These are phyloP conservation scores for Manduca sexta DNA, from an alignment of 1,140 invertebrate species.

Conservation along the genomic window DNA sequence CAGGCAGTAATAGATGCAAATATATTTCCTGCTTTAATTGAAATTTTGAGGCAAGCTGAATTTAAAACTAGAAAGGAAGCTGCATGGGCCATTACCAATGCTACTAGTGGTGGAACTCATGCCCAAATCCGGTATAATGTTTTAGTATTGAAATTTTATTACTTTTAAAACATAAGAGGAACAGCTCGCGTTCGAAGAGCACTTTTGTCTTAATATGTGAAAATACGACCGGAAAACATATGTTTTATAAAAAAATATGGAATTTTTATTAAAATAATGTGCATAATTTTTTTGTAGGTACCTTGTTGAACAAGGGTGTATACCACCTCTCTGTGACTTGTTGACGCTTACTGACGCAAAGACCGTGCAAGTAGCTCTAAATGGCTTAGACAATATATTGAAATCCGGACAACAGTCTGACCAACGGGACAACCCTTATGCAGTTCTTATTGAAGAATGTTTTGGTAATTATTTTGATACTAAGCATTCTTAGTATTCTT, in stretches of 20 bases:
- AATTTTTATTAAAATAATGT: too few relatives aligned
- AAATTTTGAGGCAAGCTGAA: slow-evolving; percentile 92
- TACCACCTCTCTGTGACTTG: slow-evolving; percentile 95
- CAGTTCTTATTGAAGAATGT: slow-evolving; percentile 95
- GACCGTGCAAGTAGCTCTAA: slow-evolving; percentile 98
- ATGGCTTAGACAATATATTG: slow-evolving; percentile 97
- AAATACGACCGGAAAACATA: too few relatives aligned
- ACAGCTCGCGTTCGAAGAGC: too few relatives aligned
- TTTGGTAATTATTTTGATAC: slow-evolving; percentile 87
- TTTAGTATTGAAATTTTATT: slow-evolving; percentile 2
- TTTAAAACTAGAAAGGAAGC: slow-evolving; percentile 98
- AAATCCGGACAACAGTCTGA: slow-evolving; percentile 89
- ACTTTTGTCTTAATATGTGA: too few relatives aligned
- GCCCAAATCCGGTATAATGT: slow-evolving; percentile 88
- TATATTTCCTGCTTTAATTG: slow-evolving; percentile 94
- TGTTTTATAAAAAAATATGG: too few relatives aligned
- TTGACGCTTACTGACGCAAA: slow-evolving; percentile 95
- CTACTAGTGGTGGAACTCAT: slow-evolving; percentile 94
- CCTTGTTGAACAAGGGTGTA: slow-evolving; percentile 83
- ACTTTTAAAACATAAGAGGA: too few relatives aligned
- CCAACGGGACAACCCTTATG: slow-evolving; percentile 90
- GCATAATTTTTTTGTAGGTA: slow-evolving; percentile 68
- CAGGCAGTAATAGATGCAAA: slow-evolving; percentile 96
- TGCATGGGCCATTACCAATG: slow-evolving; percentile 98
- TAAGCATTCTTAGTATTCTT: slow-evolving; percentile 1